Evolutionary conservation across 2,797 vertebrate species (phyloP), one percentile per base, ranked within the genome.

Genomic region (Chromis chromis): DNA sequence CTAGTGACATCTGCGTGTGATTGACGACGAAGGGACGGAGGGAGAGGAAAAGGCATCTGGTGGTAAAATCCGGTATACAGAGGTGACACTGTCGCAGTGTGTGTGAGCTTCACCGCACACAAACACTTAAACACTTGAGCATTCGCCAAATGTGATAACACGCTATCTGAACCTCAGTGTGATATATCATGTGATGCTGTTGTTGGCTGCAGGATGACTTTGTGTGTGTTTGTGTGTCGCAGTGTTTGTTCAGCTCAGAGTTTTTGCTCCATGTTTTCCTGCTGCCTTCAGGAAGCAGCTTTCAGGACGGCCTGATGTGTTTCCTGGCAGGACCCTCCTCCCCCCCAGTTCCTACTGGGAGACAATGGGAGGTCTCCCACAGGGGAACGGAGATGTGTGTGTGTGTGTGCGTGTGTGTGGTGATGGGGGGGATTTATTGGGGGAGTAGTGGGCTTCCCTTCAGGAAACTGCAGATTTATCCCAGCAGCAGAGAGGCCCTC

Each of bases 231-330:
- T 65, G 71, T 76, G 48, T 22, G 21, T 50, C 49, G 54, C 62
- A 62, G 13, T 91, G 48, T 91, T 90, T 91, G 82, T 89, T 92
- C 82, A 86, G 86, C 62, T 74, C 89, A 75, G 65, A 27, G 52
- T 54, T 86, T 85, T 79, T 88, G 90, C 89, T 88, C 46, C 24
- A 76, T 82, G 78, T 86, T 91, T 93, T 89, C 86, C 90, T 91
- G 89, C 83, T 84, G 84, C 81, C 66, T 86, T 78, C 90, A 94
- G 95, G 95, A 95, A 94, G 85, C 93, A 88, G 90, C 91, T 93
- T 92, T 90, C 88, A 90, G 90, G 89, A 89, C 66, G 12, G 86
- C 78, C 56, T 33, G 83, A 88, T 92, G 91, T 85, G 85, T 86
- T 90, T 90, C 91, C 91, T 93, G 90, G 74, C 90, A 86, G 88